phyloP scores from a whole-genome alignment of 2,113 vertebrate genomes.

The Sinosuthora webbiana region DNA sequence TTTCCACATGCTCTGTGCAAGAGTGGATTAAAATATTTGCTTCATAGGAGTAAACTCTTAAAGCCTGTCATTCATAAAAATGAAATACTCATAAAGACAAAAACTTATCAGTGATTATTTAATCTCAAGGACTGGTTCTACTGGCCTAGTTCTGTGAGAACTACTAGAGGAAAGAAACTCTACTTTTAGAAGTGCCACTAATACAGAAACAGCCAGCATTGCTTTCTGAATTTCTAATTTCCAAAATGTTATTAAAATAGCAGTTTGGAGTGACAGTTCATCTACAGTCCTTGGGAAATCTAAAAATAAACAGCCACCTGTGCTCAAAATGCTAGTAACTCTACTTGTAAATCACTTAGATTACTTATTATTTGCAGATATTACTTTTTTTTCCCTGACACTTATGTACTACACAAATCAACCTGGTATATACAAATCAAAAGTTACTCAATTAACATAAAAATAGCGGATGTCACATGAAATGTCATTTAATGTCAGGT shows the following conservation, averaged over 20 bases:
- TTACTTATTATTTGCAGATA: conserved; percentile 68
- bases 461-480: conserved; percentile 67
- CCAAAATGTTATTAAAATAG: conserved; percentile 49
- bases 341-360: conserved; percentile 51
- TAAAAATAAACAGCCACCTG: conserved; percentile 64
- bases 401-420: conserved; percentile 60
- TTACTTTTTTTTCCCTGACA: neutral
- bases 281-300: conserved; percentile 15
- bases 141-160: neutral
- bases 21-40: neutral
- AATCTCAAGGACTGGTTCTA: neutral
- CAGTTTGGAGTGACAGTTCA: conserved; percentile 36
- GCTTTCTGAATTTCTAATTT: conserved; percentile 24
- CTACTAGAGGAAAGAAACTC: neutral
- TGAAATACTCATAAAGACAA: neutral
- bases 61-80: neutral
- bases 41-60: neutral
- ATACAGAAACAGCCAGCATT: neutral
- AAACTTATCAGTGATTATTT: neutral
- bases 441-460: conserved; percentile 71
- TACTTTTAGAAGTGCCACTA: conserved; percentile 4
- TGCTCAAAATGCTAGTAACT: conserved; percentile 52
- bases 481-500: conserved; percentile 71
- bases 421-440: conserved; percentile 61
- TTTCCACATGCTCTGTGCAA: neutral